These are phyloP conservation scores for Cercocebus atys DNA, from an alignment of 2,113 vertebrate genomes.

Conservation along the genomic window DNA sequence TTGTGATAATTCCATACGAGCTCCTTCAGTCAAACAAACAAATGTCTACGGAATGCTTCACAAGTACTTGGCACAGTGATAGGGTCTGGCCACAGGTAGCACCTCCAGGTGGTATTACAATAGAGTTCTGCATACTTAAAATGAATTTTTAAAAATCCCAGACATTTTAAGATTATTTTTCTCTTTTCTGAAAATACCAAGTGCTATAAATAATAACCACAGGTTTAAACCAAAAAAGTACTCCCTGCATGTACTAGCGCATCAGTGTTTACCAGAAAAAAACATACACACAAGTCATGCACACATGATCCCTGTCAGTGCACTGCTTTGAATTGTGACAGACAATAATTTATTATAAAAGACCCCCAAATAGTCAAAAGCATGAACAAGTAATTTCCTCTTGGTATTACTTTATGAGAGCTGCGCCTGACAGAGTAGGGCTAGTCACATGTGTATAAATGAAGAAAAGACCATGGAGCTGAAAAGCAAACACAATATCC, in stretches of 20 bases:
- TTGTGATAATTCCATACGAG: not conserved
- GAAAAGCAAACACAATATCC: not conserved
- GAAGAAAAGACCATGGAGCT: not conserved
- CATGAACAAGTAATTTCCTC: not conserved
- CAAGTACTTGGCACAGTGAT: too few species aligned
- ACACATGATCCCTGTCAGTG: not conserved
- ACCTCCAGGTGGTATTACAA: not conserved
- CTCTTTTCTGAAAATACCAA: not conserved
- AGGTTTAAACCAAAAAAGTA: not conserved
- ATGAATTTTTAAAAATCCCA: not conserved
- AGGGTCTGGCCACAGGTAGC: not conserved
- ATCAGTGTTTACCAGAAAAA: not conserved
- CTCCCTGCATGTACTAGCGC: not conserved
- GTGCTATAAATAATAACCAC: not conserved
- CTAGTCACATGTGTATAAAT: not conserved
- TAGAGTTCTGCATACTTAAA: not conserved
- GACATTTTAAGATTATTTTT: not conserved
- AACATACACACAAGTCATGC: fast-evolving
- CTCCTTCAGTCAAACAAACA: not conserved
- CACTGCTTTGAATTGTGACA: not conserved
- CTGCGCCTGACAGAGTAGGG: not conserved
- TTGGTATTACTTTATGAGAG: not conserved
- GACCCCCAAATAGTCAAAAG: not conserved
- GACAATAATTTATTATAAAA: not conserved
- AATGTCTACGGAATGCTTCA: not conserved